phyloP scores from a whole-genome alignment of 1,140 invertebrate genomes.

The Maniola jurtina region DNA sequence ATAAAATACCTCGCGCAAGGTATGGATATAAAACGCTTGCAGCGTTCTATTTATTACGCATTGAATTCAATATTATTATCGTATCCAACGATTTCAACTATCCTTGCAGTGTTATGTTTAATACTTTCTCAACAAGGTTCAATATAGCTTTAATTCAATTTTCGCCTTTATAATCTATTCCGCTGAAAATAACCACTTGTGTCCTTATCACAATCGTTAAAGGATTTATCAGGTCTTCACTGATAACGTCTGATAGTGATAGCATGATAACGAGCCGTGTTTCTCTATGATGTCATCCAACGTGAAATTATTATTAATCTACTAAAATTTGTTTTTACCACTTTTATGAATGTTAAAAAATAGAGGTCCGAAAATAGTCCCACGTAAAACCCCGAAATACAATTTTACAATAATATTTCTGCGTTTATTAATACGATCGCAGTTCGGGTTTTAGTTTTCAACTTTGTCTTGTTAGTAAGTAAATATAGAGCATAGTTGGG shows the following conservation, averaged over 20 bases:
- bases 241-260: slow-evolving; percentile 44
- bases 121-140: slow-evolving; percentile 14
- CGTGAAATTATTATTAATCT: slow-evolving; percentile 17
- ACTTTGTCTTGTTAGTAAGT: slow-evolving; percentile 8
- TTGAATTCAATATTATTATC: slow-evolving; percentile 24
- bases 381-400: background rate
- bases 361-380: background rate
- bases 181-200: slow-evolving; percentile 39
- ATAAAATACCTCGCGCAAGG: background rate
- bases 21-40: background rate
- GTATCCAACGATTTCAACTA: background rate
- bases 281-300: slow-evolving; percentile 41
- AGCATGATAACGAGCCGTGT: slow-evolving; percentile 33
- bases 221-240: slow-evolving; percentile 43
- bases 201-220: slow-evolving; percentile 41
- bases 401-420: no score
- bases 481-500: slow-evolving; percentile 10
- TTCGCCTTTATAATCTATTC: slow-evolving; percentile 20
- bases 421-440: no score
- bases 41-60: slow-evolving; percentile 23
- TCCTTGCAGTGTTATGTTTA: slow-evolving; percentile 8
- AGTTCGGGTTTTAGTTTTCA: no score
- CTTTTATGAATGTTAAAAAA: slow-evolving; percentile 3
- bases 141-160: slow-evolving; percentile 25
- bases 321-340: slow-evolving; percentile 11